Base-by-base conservation (phyloP, 2,888 invertebrate species). In the Brachylomia viminalis region DNA sequence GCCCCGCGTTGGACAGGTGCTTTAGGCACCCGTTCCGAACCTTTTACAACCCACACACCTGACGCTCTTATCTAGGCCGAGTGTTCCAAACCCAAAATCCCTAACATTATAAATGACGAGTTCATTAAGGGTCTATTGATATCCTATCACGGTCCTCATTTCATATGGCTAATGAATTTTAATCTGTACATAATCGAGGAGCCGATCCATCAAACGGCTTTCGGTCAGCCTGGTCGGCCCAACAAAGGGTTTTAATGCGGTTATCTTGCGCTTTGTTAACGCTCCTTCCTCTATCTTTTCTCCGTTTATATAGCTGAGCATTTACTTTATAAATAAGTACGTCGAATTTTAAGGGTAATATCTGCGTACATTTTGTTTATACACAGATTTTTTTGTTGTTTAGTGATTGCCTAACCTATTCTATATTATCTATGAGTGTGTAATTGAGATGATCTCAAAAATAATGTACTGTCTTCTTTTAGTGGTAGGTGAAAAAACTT, bases 191-290 rank as follows among this genome's bases (percentile, higher is more conserved):
- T 90, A 92, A 94, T 94, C 93, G 88, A 78, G 81, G 77, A 88
- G 84, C 90, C 94, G 92, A 95, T 95, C 94, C 95, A 93, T 95
- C 95, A 95, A 92, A 92, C 89, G 91, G 88, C 88, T 86, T 87
- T 71, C 77, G 85, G 85, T 87, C 88, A 91, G 89, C 88, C 88
- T 89, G 90, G 86, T 89, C 87, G 90, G 88, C 89, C 92, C 89
- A 81, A 95, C 95, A 95, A 96, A 94, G 92, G 93, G 92, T 92
- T 95, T 94, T 94, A 94, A 95, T 94, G 94, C 93, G 92, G 92
- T 94, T 94, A 94, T 93, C 93, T 91, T 86, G 86, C 83, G 90
- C 93, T 95, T 95, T 95, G 95, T 95, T 93, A 92, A 90, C 67
- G 93, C 92, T 93, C 93, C 93, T 95, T 93, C 94, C 93, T 92